phyloP scores from a whole-genome alignment of 2,888 invertebrate species.

The Drosophila anomalipes region DNA sequence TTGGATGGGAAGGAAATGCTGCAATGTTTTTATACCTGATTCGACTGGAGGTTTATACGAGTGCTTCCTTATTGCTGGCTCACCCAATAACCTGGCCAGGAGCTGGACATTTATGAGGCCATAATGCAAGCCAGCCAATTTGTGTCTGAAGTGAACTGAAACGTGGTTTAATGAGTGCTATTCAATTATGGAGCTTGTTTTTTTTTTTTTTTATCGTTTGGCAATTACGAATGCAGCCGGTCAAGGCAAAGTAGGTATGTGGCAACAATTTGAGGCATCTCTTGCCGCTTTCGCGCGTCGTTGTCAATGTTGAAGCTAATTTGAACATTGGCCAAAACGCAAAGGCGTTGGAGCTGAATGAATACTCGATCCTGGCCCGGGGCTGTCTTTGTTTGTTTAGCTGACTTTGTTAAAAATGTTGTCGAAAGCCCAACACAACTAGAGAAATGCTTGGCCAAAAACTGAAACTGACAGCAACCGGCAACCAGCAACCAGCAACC shows the following conservation, averaged over 20 bases:
- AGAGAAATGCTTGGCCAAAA: slow-evolving; percentile 39
- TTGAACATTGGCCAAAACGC: slow-evolving; percentile 11
- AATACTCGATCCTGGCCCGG: slow-evolving; percentile 6
- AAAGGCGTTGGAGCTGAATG: slow-evolving; percentile 62
- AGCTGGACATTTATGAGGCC: slow-evolving; percentile 37
- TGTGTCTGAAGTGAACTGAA: slow-evolving; percentile 18
- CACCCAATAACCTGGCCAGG: not conserved
- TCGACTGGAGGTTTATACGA: slow-evolving; percentile 7
- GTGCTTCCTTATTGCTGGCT: slow-evolving; percentile 20
- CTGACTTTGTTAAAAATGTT: slow-evolving; percentile 62
- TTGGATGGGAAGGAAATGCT: slow-evolving; percentile 26
- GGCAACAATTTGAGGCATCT: slow-evolving; percentile 48
- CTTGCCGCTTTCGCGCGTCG: slow-evolving; percentile 34
- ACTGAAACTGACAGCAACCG: slow-evolving; percentile 39
- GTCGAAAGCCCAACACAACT: slow-evolving; percentile 48
- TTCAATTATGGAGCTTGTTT: slow-evolving; percentile 20
- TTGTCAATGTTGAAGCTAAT: slow-evolving; percentile 29
- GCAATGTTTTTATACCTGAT: slow-evolving; percentile 39
- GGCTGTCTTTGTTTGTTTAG: slow-evolving; percentile 35
- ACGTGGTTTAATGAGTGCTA: slow-evolving; percentile 56
- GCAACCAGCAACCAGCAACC: slow-evolving; percentile 37
- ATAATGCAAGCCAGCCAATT: slow-evolving; percentile 45
- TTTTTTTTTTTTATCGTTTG: slow-evolving; percentile 15
- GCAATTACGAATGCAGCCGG: slow-evolving; percentile 21
- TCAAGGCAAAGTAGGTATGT: slow-evolving; percentile 38